Evolutionary conservation across 2,888 invertebrate genomes (phyloP).

Genomic region (Parnassius mnemosyne): DNA sequence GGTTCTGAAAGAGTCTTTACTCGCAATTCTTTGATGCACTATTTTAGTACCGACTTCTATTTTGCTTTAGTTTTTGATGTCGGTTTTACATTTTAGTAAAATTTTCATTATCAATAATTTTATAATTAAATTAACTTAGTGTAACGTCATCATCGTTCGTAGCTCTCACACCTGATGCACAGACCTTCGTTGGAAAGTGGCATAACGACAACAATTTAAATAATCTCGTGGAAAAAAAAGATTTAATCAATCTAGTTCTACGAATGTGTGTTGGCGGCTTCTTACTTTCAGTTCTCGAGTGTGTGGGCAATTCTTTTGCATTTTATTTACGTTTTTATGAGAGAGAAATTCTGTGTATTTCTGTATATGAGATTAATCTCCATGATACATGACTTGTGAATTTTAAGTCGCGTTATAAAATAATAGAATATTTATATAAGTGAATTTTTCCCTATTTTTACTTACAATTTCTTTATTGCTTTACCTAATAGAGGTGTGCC

Average conservation of each 20-base stretch:
- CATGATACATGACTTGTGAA: constrained; percentile 26
- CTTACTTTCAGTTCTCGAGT: constrained; percentile 32
- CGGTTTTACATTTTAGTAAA: no score
- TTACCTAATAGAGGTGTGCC: background rate
- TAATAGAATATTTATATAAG: background rate
- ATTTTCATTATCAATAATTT: no score
- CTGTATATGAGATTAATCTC: constrained; percentile 17
- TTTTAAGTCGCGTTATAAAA: constrained; percentile 6
- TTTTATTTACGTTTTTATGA: constrained; percentile 27
- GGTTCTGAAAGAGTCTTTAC: no score
- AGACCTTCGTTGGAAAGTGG: constrained; percentile 37
- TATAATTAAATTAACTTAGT: no score
- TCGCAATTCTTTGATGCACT: no score
- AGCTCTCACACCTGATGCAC: constrained; percentile 24
- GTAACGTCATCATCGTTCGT: background rate
- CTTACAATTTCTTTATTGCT: background rate
- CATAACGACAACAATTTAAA: constrained; percentile 37
- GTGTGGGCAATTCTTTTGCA: constrained; percentile 21
- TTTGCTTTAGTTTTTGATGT: no score
- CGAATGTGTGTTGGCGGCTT: constrained; percentile 26
- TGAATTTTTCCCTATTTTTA: background rate
- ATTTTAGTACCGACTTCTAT: no score
- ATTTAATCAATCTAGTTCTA: constrained; percentile 32
- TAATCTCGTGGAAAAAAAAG: constrained; percentile 37
- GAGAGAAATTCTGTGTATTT: constrained; percentile 31